phyloP scores from a whole-genome alignment of 2,888 invertebrate species.

The Tinea semifulvella region DNA sequence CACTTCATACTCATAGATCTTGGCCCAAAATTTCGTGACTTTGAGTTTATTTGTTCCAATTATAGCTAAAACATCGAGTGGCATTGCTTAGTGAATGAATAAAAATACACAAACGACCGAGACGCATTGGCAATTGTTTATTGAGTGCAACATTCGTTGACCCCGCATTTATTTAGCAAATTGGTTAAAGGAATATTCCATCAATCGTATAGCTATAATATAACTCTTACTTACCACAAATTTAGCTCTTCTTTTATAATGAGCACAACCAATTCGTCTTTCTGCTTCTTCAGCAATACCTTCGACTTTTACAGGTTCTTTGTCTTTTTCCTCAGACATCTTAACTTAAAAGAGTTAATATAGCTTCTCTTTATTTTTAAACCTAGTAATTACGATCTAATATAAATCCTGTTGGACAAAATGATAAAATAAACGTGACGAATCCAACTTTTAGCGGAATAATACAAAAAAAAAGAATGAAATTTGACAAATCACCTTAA shows the following conservation, averaged over 20 bases:
- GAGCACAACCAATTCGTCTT: slow-evolving; percentile 77
- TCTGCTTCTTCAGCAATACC: slow-evolving; percentile 24
- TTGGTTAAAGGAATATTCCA: not conserved
- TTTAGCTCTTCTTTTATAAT: slow-evolving; percentile 86
- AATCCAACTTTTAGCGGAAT: slow-evolving; percentile 1
- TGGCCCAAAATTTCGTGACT: slow-evolving; percentile 1
- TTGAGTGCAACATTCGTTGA: slow-evolving; percentile 19
- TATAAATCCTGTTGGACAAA: no score
- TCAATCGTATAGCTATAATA: slow-evolving; percentile 13
- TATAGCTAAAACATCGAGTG: slow-evolving; percentile 15
- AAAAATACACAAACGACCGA: slow-evolving; percentile 33
- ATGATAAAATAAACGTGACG: slow-evolving; percentile 4
- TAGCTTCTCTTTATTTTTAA: no score
- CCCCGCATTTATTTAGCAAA: not conserved
- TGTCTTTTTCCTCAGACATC: slow-evolving; percentile 44
- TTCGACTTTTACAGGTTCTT: slow-evolving; percentile 18
- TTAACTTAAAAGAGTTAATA: no score
- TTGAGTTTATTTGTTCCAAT: slow-evolving; percentile 9
- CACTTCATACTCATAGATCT: not conserved
- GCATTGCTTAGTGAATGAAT: slow-evolving; percentile 31
- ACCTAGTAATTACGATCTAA: no score
- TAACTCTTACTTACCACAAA: slow-evolving; percentile 75
- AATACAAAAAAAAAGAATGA: slow-evolving; percentile 7
- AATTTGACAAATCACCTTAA: slow-evolving; percentile 6
- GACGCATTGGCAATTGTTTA: slow-evolving; percentile 25